A percentile compares a stretch with the other conserved stretches of the same genome.
Evolutionary conservation across 2,113 vertebrate species (phyloP).

Genomic region (Tringa solitaria): DNA sequence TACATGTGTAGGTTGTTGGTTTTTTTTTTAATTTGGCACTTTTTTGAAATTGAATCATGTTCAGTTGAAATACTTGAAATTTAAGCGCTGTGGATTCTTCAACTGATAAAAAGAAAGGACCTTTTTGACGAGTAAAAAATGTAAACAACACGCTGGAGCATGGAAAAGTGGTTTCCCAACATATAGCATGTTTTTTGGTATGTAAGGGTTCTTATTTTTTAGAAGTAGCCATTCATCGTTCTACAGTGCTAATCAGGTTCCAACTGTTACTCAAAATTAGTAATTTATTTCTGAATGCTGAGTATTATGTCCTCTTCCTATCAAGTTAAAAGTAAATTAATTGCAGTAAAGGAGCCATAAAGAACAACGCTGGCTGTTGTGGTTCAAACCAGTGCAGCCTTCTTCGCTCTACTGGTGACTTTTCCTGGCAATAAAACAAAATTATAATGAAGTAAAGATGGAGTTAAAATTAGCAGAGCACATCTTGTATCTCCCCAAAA

Average conservation of each 20-base stretch:
- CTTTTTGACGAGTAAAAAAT: slow-evolving; percentile 38
- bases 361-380: background rate
- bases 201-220: slow-evolving; percentile 48
- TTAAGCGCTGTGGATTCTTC: slow-evolving; percentile 56
- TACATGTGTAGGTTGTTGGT: background rate
- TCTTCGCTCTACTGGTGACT: background rate
- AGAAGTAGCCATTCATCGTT: slow-evolving; percentile 70
- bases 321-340: slow-evolving; percentile 2
- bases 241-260: slow-evolving; percentile 49
- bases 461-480: slow-evolving; percentile 42
- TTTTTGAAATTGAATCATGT: slow-evolving; percentile 42
- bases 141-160: slow-evolving; percentile 65
- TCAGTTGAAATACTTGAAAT: slow-evolving; percentile 45
- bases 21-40: slow-evolving; percentile 48
- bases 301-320: background rate
- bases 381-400: slow-evolving; percentile 15
- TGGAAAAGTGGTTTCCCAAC: slow-evolving; percentile 66
- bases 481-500: slow-evolving; percentile 37
- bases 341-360: slow-evolving; percentile 1
- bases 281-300: slow-evolving; percentile 16
- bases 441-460: background rate
- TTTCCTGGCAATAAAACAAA: slow-evolving; percentile 35
- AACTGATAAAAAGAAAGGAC: slow-evolving; percentile 43
- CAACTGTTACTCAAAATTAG: slow-evolving; percentile 21
- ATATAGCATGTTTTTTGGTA: slow-evolving; percentile 72